Evolutionary conservation across 2,113 vertebrate genomes (phyloP), one percentile per base, ranked within the genome.

Genomic region (Marmota flaviventris): DNA sequence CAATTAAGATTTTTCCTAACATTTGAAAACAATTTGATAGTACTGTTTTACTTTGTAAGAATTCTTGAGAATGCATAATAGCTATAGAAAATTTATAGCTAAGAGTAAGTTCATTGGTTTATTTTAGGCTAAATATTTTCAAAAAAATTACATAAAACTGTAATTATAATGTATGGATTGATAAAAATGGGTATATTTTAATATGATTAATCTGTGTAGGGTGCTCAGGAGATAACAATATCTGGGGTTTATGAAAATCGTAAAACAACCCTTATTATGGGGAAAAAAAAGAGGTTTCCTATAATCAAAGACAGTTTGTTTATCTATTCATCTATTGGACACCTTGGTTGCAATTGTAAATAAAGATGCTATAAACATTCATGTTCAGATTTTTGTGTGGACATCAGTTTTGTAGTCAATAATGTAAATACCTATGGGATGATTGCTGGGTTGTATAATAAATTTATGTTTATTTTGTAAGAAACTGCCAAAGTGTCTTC

Each of bases 11-110:
- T 75, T 85, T 83, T 76, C 8, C 51, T 65, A 85, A 69, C 13
- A 73, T 78, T 86, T 58, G 14, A 89, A 93, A 92, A 85, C 8
- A 67, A 67, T 58, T 81, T 82, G 42, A 69, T 87, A 70, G 8
- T 69, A 48, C 63, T 83, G 34, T 93, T 84, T 92, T 4, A 92
- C 29, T 93, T 95, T 79, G 12, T 37, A 89, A 89, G 58, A 84
- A 88, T 77, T 77, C 37, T 83, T 56, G 76, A 89, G 51, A 94
- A 58, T 70, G 25, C 17, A 69, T 6, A 83, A 56, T 76, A 85
- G 83, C 65, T 87, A 42, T 8, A 85, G 39, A 91, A 83, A 82
- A 72, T 63, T 58, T 91, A 87, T 48, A 87, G 65, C 39, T 63
- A 89, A 82, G n/a, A 18, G 3, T 24, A 91, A 92, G 75, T 70